Evolutionary conservation across 2,888 invertebrate species (phyloP), one percentile per base, ranked within the genome.

Genomic region (Miltochrista miniata): DNA sequence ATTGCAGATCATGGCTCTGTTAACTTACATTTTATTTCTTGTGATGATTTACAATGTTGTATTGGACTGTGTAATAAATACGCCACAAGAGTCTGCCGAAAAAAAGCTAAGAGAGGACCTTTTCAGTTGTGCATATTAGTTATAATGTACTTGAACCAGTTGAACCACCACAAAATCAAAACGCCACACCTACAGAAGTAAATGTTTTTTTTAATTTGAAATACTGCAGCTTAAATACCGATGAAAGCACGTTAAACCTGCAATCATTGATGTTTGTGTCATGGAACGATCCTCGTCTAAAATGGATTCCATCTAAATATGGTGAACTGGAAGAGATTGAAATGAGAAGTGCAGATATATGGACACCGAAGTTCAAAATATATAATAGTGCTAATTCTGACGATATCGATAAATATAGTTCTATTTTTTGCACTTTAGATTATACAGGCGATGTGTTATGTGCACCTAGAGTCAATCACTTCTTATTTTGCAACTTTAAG

Each of bases 291-390:
- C 47, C 61, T 0, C 66, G 76, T 11, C 54, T 79, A 2, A 60
- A 54, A 47, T 82, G 82, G 82, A 61, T 79, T n/a, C 69, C 68
- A 0, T 54, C 48, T 2, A 63, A 75, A 37, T 76, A 72, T 45
- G 65, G 59, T 14, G 74, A 72, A 0, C 35, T 81, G 0, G 42
- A 64, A 0, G 30, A 49, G 1, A 55, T 51, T 0, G 8, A 48
- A 0, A 10, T 68, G 1, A 0, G 24, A 0, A 59, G 47, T 10
- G 1, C 1, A 0, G 3, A 35, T 0, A 56, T 76, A 8, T 81
- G 81, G 81, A 29, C 45, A 1, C 82, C 81, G 0, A 13, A 7
- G 0, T 14, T 80, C 0, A 50, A 41, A 4, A 45, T 79, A 0
- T 58, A 56, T 1, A 81, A 81, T 36, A 41, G 54, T 0, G 54